Evolutionary conservation across 1,140 invertebrate genomes (phyloP).

Genomic region (Drosophila bipectinata): DNA sequence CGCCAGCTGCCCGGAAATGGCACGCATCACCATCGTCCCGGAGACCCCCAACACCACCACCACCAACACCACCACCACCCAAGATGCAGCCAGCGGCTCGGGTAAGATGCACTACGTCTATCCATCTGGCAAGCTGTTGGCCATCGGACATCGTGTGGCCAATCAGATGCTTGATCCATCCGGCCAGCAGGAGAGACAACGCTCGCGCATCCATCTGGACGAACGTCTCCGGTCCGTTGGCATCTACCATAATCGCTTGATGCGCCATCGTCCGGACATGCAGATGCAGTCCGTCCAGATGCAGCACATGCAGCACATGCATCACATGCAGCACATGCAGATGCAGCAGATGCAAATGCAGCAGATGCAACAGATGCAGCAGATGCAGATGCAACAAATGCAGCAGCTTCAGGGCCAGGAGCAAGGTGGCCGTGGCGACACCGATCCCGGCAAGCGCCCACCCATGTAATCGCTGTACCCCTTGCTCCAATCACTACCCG

Average conservation of each 20-base stretch:
- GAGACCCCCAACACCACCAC: not conserved
- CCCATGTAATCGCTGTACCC: not conserved
- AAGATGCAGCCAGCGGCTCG: not conserved
- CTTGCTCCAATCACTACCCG: not conserved
- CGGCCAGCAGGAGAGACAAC: not conserved
- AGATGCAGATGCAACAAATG: not conserved
- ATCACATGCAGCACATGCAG: not conserved
- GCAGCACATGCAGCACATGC: not conserved
- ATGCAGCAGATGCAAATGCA: not conserved
- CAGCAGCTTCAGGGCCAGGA: not conserved
- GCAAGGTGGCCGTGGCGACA: not conserved
- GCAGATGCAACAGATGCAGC: not conserved
- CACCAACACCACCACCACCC: too few relatives aligned
- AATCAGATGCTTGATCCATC: not conserved
- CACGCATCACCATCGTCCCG: not conserved
- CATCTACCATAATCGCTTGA: slow-evolving; percentile 7
- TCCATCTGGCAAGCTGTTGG: not conserved
- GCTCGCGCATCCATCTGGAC: not conserved
- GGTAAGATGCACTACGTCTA: not conserved
- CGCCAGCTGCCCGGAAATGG: not conserved
- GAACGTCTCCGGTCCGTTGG: not conserved
- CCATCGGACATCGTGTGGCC: slow-evolving; percentile 4
- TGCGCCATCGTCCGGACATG: not conserved
- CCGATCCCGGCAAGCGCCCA: slow-evolving; percentile 2
- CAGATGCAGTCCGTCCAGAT: not conserved